These are phyloP conservation scores for Diplazon laetatorius DNA, from an alignment of 2,888 invertebrate genomes.

Conservation along the genomic window DNA sequence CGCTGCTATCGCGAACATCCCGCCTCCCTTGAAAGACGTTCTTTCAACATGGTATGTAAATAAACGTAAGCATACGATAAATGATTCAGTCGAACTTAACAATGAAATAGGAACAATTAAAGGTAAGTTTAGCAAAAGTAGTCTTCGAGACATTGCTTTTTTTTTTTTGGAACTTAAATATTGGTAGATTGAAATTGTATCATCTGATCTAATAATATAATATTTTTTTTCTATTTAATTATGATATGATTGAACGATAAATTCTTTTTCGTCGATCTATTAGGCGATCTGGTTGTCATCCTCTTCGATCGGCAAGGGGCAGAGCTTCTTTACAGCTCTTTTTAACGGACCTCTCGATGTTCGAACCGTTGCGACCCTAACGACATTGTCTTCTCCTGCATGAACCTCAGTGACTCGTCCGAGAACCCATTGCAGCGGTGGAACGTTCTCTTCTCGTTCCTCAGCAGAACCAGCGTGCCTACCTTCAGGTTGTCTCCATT, in stretches of 20 bases:
- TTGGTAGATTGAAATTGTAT: neutral
- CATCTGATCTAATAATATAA: neutral
- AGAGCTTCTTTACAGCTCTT: constrained; percentile 63
- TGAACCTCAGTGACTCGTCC: constrained; percentile 68
- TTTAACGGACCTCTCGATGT: constrained; percentile 61
- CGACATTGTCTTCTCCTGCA: constrained; percentile 70
- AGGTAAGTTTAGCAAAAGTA: neutral
- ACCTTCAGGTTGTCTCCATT: constrained; percentile 59
- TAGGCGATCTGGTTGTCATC: neutral
- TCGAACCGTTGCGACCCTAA: constrained; percentile 70
- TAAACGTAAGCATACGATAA: neutral
- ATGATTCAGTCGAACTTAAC: neutral
- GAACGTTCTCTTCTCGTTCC: constrained; percentile 71
- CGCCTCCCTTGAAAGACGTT: constrained; percentile 21
- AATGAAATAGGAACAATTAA: neutral
- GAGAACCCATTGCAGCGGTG: constrained; percentile 71
- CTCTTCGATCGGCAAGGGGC: constrained; percentile 59
- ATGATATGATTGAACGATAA: no score
- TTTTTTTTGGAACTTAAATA: neutral
- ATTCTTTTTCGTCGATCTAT: neutral
- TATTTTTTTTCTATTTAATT: neutral
- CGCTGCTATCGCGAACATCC: no score
- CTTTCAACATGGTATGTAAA: neutral
- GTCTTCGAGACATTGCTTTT: neutral
- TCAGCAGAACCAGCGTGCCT: constrained; percentile 72